These are phyloP conservation scores for Endomychus coccineus DNA, from an alignment of 2,888 invertebrate genomes.

Conservation along the genomic window DNA sequence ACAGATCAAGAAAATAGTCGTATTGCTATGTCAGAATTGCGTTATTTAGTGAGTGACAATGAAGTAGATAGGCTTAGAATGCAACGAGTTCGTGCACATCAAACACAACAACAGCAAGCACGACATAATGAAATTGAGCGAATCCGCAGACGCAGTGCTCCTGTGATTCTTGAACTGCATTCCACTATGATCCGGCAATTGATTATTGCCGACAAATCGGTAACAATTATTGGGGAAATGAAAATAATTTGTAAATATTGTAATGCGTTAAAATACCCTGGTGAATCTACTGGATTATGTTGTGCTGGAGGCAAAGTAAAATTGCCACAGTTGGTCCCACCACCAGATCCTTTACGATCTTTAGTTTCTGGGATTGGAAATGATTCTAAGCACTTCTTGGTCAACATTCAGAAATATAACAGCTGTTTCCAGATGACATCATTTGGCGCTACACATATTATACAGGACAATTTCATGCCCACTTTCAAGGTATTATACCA, in stretches of 20 bases:
- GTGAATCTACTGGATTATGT: background rate
- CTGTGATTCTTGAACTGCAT: too few species aligned
- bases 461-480: background rate
- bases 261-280: background rate
- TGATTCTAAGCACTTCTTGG: conserved; percentile 4
- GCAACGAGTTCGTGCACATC: conserved; percentile 3
- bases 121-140: conserved; percentile 4
- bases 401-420: conserved; percentile 3
- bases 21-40: conserved; percentile 5
- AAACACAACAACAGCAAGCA: conserved; percentile 3
- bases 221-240: too few species aligned
- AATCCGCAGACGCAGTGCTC: conserved; percentile 4
- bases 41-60: conserved; percentile 3
- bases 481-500: background rate
- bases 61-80: conserved; percentile 4
- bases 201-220: too few species aligned
- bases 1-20: conserved; percentile 3
- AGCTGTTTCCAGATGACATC: conserved; percentile 2
- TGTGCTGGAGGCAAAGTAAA: background rate
- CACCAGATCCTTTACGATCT: conserved; percentile 3
- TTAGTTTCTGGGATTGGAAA: conserved; percentile 2
- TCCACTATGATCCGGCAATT: background rate
- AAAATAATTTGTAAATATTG: too few species aligned
- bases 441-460: background rate
- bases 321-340: conserved; percentile 2